Evolutionary conservation across 2,797 vertebrate genomes (phyloP), one percentile per base, ranked within the genome.

Genomic region (Netta rufina): DNA sequence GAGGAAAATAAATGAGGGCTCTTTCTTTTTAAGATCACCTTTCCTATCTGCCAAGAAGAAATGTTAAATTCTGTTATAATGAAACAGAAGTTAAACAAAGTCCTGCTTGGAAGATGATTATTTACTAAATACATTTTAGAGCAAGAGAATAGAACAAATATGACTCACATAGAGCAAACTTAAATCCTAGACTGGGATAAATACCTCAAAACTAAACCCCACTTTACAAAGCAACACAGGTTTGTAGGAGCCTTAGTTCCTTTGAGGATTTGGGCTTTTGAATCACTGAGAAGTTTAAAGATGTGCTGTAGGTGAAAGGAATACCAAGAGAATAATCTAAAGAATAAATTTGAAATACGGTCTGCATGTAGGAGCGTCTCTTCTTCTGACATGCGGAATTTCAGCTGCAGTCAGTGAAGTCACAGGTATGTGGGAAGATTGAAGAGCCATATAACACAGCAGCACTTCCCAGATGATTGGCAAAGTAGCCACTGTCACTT

Each of bases 121-220:
- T 94, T 96, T 92, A 91, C 47, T 78, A 97, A 94, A 94, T 76
- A 88, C 79, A 87, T 94, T 84, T 49, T 89, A 56, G 62, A 91
- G 67, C 1, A 3, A 43, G 12, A 8, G 36, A 71, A 81, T 32
- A 66, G 84, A 95, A 84, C 60, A 86, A 93, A 88, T 72, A 74
- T 86, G 92, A 95, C 56, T 96, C 89, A 92, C 20, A 14, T 6
- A 32, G 36, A 79, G 8, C 65, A 90, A 92, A 87, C 53, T 83
- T 51, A 87, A 94, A 91, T 87, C 77, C 89, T 86, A 54, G 85
- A 73, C 39, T 27, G 85, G 82, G 39, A 73, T 72, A 92, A 93
- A 84, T 60, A 79, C 6, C 88, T 92, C 71, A 57, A 73, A 92
- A 76, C 58, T 90, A 64, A 88, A 70, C 49, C 43, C 20, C 30